A percentile compares a stretch with the other conserved stretches of the same genome.
Evolutionary conservation across 1,140 invertebrate species (phyloP).

Genomic region (Leptoteleia sp.): DNA sequence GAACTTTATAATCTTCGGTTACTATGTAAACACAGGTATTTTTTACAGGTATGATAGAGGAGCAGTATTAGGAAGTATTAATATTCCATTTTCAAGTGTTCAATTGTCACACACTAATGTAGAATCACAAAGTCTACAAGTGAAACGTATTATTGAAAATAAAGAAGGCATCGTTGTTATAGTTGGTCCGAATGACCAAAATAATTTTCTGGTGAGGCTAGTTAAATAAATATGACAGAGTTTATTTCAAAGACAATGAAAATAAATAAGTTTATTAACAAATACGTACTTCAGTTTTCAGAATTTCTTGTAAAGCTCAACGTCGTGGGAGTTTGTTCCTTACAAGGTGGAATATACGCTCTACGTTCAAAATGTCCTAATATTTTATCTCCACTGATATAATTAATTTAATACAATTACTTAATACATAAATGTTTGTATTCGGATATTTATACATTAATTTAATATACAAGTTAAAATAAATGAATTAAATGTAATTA

Average conservation of each 20-base stretch:
- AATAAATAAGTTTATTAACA: no score
- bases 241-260: no score
- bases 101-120: slow-evolving; percentile 85
- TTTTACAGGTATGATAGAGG: slow-evolving; percentile 86
- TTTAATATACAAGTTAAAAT: no score
- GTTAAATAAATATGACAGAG: no score
- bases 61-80: slow-evolving; percentile 89
- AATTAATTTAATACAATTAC: neutral
- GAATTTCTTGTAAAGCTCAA: slow-evolving; percentile 86
- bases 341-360: slow-evolving; percentile 87
- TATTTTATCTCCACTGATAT: slow-evolving; percentile 76
- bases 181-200: slow-evolving; percentile 88
- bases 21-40: neutral
- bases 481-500: no score
- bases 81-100: slow-evolving; percentile 91
- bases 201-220: slow-evolving; percentile 86
- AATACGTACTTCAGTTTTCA: slow-evolving; percentile 84
- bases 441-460: no score
- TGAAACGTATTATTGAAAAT: slow-evolving; percentile 82
- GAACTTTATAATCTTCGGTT: no score
- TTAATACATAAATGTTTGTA: neutral
- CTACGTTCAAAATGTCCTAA: slow-evolving; percentile 85
- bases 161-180: slow-evolving; percentile 88
- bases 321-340: slow-evolving; percentile 85
- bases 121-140: slow-evolving; percentile 84